Evolutionary conservation across 2,113 vertebrate genomes (phyloP).

Genomic region (Corythoichthys intestinalis): DNA sequence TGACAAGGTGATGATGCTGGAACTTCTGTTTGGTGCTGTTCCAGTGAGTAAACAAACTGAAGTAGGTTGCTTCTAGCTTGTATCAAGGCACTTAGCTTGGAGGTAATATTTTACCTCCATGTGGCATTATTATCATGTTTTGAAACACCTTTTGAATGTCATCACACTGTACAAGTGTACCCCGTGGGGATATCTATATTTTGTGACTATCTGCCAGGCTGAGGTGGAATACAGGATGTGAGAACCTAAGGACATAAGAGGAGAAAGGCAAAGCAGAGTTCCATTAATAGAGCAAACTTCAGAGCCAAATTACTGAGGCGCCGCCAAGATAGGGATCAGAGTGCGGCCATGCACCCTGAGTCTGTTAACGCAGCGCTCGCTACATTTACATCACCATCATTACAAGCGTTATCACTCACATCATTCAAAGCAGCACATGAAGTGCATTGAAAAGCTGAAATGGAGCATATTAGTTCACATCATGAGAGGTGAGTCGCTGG

Average conservation of each 20-base stretch:
- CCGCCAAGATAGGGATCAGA: constrained; percentile 69
- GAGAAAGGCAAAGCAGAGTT: constrained; percentile 55
- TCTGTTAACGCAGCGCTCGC: constrained; percentile 66
- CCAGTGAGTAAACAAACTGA: too few relatives aligned
- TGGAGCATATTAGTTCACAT: constrained; percentile 50
- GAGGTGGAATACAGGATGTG: constrained; percentile 40
- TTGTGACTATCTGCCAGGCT: background rate
- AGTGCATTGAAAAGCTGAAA: constrained; percentile 57
- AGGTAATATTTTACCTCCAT: too few relatives aligned
- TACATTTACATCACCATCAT: constrained; percentile 65
- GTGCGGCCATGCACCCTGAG: constrained; percentile 45
- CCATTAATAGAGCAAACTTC: constrained; percentile 65
- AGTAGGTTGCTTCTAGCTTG: too few relatives aligned
- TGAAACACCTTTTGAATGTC: background rate
- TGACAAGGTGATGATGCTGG: too few relatives aligned
- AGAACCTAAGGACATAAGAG: constrained; percentile 49
- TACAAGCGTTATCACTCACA: constrained; percentile 60
- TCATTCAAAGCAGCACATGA: constrained; percentile 51
- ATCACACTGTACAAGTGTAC: background rate
- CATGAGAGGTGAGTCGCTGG: constrained; percentile 49
- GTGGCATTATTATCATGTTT: too few relatives aligned
- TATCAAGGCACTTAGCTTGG: too few relatives aligned
- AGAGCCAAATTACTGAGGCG: constrained; percentile 69
- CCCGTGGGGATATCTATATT: background rate
- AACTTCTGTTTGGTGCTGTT: too few relatives aligned